Conservation (phyloP, 2,888 invertebrate species). For the Rhagonycha fulva region DNA sequence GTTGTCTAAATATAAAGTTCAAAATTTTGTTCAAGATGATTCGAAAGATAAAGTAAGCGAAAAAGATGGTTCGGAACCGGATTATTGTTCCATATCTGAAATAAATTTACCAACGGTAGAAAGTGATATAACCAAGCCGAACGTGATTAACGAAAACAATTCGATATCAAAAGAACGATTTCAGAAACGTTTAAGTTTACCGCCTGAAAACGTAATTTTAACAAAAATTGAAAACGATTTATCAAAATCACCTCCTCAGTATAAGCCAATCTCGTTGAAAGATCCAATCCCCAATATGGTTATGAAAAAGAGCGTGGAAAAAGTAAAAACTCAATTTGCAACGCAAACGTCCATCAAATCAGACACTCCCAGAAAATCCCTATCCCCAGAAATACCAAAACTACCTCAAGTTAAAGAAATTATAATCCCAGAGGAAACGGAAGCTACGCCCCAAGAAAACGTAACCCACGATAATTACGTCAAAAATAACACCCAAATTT, state of each 20-base stretch:
- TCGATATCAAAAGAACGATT: conserved; percentile 33
- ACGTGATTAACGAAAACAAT: conserved; percentile 50
- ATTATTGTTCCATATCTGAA: conserved; percentile 79
- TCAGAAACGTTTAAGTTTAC: background rate
- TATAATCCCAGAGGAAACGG: conserved; percentile 68
- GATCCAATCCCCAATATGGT: conserved; percentile 39
- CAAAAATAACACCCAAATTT: conserved; percentile 53
- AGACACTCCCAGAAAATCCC: conserved; percentile 47
- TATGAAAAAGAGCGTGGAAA: conserved; percentile 49
- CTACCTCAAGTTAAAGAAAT: conserved; percentile 77
- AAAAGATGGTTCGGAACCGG: conserved; percentile 63
- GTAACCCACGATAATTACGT: conserved; percentile 54
- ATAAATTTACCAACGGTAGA: conserved; percentile 58
- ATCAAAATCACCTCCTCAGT: conserved; percentile 10
- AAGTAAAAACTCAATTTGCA: conserved; percentile 48
- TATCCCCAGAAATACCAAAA: conserved; percentile 70
- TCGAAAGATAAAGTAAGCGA: conserved; percentile 37
- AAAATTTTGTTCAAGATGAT: conserved; percentile 45
- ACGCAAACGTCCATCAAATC: conserved; percentile 47
- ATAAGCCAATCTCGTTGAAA: conserved; percentile 26
- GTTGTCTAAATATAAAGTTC: conserved; percentile 68
- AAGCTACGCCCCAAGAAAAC: conserved; percentile 43
- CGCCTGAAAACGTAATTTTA: background rate
- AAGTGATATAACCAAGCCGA: conserved; percentile 45
- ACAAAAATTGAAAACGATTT: conserved; percentile 9